A percentile compares a stretch with the other conserved stretches of the same genome.
Conservation (phyloP, 2,888 invertebrate genomes). For the Lumbricus terrestris region DNA sequence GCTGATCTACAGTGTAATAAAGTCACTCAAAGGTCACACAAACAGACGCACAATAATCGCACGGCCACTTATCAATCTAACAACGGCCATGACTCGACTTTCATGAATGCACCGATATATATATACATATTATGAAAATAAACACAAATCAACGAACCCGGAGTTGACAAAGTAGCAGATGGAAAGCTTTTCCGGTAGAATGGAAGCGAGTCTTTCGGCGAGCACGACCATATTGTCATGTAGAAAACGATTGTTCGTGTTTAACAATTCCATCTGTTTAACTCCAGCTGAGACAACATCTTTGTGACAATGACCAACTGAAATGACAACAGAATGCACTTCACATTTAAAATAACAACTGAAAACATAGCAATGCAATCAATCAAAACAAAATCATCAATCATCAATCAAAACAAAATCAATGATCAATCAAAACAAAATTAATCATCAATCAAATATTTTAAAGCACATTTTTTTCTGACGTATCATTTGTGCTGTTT, state of each 20-base stretch:
- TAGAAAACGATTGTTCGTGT: conserved; percentile 92
- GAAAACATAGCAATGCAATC: background rate
- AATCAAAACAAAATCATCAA: too few relatives aligned
- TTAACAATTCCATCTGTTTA: conserved; percentile 85
- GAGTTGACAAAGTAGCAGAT: conserved; percentile 97
- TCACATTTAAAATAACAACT: background rate
- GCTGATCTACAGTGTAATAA: too few relatives aligned
- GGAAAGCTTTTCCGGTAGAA: conserved; percentile 80
- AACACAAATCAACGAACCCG: conserved; percentile 66
- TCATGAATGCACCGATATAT: background rate
- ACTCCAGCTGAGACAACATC: conserved; percentile 85
- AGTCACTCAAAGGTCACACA: background rate
- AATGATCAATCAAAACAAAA: too few relatives aligned
- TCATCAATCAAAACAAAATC: too few relatives aligned
- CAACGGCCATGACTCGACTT: too few relatives aligned
- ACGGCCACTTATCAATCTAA: background rate
- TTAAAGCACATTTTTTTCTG: too few relatives aligned
- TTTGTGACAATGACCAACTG: conserved; percentile 97
- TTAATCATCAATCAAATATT: background rate
- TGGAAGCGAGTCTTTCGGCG: conserved; percentile 77
- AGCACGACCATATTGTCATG: conserved; percentile 92
- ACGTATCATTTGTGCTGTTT: background rate
- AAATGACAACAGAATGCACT: background rate
- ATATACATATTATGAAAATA: too few relatives aligned
- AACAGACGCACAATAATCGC: background rate